phyloP scores from a whole-genome alignment of 2,888 invertebrate genomes.

The Tipula unca region DNA sequence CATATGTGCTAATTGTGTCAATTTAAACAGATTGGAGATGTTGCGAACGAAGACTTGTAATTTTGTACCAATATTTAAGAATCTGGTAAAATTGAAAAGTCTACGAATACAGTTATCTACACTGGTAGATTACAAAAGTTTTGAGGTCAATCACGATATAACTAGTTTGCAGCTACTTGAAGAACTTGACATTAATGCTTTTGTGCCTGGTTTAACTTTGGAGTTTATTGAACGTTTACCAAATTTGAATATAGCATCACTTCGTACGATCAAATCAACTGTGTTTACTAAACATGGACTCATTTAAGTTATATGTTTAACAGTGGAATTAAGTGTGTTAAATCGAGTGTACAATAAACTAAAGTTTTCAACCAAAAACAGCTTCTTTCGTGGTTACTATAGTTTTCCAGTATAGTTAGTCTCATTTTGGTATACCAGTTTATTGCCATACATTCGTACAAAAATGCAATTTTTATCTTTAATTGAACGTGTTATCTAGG shows the following conservation, averaged over 20 bases:
- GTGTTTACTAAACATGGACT: neutral
- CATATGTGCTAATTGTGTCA: neutral
- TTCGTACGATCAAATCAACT: neutral
- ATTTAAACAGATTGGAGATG: neutral
- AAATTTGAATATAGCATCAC: neutral
- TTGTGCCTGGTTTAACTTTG: neutral
- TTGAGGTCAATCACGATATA: neutral
- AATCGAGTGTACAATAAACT: too few species aligned
- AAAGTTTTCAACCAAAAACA: too few species aligned
- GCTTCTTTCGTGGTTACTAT: too few species aligned
- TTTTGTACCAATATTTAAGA: neutral
- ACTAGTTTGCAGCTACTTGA: neutral
- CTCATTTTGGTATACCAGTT: too few species aligned
- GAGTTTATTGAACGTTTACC: neutral
- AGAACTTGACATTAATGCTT: neutral
- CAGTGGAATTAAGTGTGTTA: neutral
- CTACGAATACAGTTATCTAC: neutral
- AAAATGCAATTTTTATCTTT: too few species aligned
- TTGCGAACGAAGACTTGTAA: neutral
- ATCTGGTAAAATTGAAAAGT: neutral
- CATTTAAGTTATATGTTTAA: neutral
- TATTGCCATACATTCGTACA: too few species aligned
- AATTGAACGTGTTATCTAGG: too few species aligned
- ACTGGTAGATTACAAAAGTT: neutral
- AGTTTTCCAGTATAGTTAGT: too few species aligned